Conservation (phyloP, 2,888 invertebrate species). For the Noctua janthe region DNA sequence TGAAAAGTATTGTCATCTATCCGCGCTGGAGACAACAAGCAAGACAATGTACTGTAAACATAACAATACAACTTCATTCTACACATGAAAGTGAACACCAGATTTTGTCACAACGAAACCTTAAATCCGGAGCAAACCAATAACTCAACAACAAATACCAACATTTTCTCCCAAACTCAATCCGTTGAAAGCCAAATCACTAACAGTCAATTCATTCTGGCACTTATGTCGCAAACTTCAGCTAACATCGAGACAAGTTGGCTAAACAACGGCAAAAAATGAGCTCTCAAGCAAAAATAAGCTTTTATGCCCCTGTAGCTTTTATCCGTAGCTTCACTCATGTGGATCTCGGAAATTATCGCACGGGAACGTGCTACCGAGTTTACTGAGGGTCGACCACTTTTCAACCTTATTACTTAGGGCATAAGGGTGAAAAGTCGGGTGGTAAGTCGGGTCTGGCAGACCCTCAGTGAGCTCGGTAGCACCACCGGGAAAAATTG, state of each 20-base stretch:
- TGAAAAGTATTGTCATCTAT: background rate
- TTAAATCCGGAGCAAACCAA: constrained; percentile 3
- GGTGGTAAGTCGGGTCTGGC: no score
- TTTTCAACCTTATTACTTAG: no score
- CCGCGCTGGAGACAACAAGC: background rate
- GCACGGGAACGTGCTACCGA: no score
- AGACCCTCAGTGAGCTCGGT: no score
- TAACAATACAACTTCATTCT: background rate
- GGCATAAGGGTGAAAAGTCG: no score
- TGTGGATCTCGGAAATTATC: background rate
- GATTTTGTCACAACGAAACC: background rate
- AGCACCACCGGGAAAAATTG: no score
- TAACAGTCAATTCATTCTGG: constrained; percentile 41
- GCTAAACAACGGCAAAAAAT: constrained; percentile 58
- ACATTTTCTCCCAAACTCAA: constrained; percentile 18
- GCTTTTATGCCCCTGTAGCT: constrained; percentile 1
- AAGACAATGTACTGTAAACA: background rate
- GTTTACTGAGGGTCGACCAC: no score
- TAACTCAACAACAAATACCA: constrained; percentile 32
- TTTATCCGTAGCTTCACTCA: background rate
- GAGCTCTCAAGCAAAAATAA: constrained; percentile 34
- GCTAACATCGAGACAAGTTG: constrained; percentile 34
- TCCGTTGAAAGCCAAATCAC: constrained; percentile 42
- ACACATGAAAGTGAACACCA: background rate
- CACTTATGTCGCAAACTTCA: constrained; percentile 48